phyloP scores from a whole-genome alignment of 2,113 vertebrate species.

The Lates calcarifer region DNA sequence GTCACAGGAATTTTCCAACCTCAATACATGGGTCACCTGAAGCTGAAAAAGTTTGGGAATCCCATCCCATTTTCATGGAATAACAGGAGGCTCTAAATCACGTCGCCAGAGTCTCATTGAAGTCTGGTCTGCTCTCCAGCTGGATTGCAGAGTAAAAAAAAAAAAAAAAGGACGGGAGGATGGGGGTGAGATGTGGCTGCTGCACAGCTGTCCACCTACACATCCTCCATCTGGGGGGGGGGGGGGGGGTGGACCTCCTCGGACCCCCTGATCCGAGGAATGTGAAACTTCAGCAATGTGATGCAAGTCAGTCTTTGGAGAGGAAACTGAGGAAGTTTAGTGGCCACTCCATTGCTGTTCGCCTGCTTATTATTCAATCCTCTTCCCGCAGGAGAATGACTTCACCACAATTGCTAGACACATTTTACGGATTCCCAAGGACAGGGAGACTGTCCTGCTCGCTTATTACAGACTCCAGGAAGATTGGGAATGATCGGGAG shows the following conservation, averaged over 20 bases:
- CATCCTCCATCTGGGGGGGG: slow-evolving; percentile 38
- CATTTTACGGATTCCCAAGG: slow-evolving; percentile 56
- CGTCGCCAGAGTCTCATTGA: slow-evolving; percentile 28
- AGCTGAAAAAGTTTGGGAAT: slow-evolving; percentile 50
- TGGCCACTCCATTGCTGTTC: slow-evolving; percentile 17
- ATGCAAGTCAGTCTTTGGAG: slow-evolving; percentile 58
- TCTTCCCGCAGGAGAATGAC: slow-evolving; percentile 39
- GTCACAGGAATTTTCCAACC: slow-evolving; percentile 41
- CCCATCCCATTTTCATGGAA: slow-evolving; percentile 45
- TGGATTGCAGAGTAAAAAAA: slow-evolving; percentile 42
- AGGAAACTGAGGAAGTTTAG: slow-evolving; percentile 50
- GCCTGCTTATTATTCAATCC: slow-evolving; percentile 62
- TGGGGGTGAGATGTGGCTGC: slow-evolving; percentile 28
- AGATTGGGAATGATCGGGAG: slow-evolving; percentile 37
- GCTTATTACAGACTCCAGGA: slow-evolving; percentile 69
- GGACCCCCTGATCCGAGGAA: slow-evolving; percentile 26
- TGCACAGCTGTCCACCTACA: slow-evolving; percentile 74
- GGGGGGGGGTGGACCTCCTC: slow-evolving; percentile 14
- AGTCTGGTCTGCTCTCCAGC: slow-evolving; percentile 60
- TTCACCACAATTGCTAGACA: slow-evolving; percentile 61
- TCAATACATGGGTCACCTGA: slow-evolving; percentile 51
- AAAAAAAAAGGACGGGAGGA: not conserved
- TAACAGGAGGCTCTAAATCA: slow-evolving; percentile 59
- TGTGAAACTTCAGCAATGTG: slow-evolving; percentile 24
- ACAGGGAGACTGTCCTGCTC: slow-evolving; percentile 44